These are phyloP conservation scores for Triops cancriformis DNA, from an alignment of 1,140 invertebrate genomes.

Conservation along the genomic window DNA sequence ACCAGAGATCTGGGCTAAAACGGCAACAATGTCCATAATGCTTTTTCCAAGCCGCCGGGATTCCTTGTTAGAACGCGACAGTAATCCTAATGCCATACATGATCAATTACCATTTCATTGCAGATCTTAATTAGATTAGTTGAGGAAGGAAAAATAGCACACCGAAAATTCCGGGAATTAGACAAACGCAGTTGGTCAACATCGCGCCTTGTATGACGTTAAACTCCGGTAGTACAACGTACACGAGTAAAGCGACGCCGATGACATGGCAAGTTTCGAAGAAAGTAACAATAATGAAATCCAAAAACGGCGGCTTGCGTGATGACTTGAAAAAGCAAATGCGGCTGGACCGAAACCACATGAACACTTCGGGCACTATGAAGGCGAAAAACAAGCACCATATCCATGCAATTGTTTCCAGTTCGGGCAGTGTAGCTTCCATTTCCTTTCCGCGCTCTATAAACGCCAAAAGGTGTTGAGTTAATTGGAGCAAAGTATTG, in stretches of 20 bases:
- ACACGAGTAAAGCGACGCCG: slow-evolving; percentile 74
- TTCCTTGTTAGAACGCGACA: slow-evolving; percentile 70
- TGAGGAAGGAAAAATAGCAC: slow-evolving; percentile 30
- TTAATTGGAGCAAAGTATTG: background rate
- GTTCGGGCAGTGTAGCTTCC: slow-evolving; percentile 62
- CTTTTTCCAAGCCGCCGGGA: slow-evolving; percentile 68
- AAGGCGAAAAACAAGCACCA: slow-evolving; percentile 85
- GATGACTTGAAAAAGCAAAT: slow-evolving; percentile 87
- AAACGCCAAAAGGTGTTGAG: slow-evolving; percentile 31
- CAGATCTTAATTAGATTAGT: background rate
- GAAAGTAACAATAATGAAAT: slow-evolving; percentile 62
- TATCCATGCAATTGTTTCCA: slow-evolving; percentile 81
- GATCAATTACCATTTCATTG: background rate
- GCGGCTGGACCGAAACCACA: slow-evolving; percentile 68
- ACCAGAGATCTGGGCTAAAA: slow-evolving; percentile 75
- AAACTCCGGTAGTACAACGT: slow-evolving; percentile 76
- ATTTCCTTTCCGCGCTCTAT: slow-evolving; percentile 75
- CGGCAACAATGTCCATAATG: slow-evolving; percentile 68
- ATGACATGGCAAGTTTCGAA: slow-evolving; percentile 79
- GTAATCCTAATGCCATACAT: slow-evolving; percentile 45
- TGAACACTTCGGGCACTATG: slow-evolving; percentile 75
- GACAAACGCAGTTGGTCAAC: slow-evolving; percentile 86
- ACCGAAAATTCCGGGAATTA: slow-evolving; percentile 71
- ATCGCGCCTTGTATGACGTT: slow-evolving; percentile 87
- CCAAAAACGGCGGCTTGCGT: slow-evolving; percentile 50